Evolutionary conservation across 2,888 invertebrate genomes (phyloP).

Genomic region (Ormyrus labotus): DNA sequence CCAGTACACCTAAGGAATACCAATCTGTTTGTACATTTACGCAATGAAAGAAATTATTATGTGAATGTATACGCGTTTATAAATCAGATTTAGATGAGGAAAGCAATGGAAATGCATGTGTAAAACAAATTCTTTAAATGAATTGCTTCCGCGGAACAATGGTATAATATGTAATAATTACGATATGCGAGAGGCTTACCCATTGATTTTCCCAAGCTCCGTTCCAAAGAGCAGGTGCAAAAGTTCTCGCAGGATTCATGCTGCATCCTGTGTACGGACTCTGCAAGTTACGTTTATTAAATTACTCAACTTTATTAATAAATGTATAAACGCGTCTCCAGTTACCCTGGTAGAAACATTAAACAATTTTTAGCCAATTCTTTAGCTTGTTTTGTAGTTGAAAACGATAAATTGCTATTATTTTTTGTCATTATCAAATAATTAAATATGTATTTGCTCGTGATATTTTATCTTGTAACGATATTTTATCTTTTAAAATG

Average conservation of each 20-base stretch:
- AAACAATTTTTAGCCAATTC: too few relatives aligned
- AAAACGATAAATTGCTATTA: too few relatives aligned
- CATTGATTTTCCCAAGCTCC: conserved; percentile 83
- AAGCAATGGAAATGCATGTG: not conserved
- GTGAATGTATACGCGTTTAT: not conserved
- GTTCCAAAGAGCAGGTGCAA: conserved; percentile 85
- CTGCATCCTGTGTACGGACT: conserved; percentile 84
- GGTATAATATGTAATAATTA: not conserved
- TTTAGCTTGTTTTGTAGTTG: too few relatives aligned
- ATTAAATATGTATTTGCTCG: not conserved
- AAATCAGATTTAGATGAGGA: not conserved
- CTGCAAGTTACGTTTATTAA: conserved; percentile 73
- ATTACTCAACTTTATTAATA: not conserved
- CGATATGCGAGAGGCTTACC: conserved; percentile 73
- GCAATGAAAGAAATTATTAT: not conserved
- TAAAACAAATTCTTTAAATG: too few relatives aligned
- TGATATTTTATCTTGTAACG: too few relatives aligned
- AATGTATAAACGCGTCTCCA: too few relatives aligned
- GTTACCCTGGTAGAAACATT: too few relatives aligned
- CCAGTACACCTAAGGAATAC: conserved; percentile 45
- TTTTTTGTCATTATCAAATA: too few relatives aligned
- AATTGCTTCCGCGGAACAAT: too few relatives aligned
- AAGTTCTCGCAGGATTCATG: conserved; percentile 84
- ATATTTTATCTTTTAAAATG: too few relatives aligned
- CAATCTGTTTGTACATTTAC: not conserved